Percentiles rank a stretch among this genome's conserved stretches.
Conservation (phyloP, 1,140 invertebrate genomes). For the Amphibalanus amphitrite region DNA sequence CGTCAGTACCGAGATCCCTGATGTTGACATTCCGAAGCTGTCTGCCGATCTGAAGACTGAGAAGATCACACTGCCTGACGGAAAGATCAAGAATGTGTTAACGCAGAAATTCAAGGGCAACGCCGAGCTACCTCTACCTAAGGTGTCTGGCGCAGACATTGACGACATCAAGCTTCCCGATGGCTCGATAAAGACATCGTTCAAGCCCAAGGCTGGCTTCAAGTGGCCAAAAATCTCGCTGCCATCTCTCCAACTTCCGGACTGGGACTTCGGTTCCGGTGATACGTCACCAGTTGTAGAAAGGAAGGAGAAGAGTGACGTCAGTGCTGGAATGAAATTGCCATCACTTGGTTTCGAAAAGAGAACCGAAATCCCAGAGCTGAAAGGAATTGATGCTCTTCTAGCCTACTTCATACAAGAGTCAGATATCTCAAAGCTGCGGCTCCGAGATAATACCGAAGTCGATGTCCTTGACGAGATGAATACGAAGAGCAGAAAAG, state of each 20-base stretch:
- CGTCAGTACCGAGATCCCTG: neutral
- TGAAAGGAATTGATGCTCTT: neutral
- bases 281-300: neutral
- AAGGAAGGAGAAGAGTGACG: neutral
- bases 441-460: neutral
- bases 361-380: neutral
- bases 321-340: neutral
- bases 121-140: neutral
- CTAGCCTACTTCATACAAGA: neutral
- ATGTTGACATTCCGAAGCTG: neutral
- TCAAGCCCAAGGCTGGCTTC: neutral
- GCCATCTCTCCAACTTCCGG: neutral
- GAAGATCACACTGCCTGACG: neutral
- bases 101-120: neutral
- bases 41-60: neutral
- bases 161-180: neutral
- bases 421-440: neutral
- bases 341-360: neutral
- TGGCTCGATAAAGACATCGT: neutral
- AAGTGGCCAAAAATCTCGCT: neutral
- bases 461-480: neutral
- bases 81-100: neutral
- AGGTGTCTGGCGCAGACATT: neutral
- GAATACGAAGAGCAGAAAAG: neutral
- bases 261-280: neutral